Evolutionary conservation across 1,140 invertebrate genomes (phyloP).

Genomic region (Drosophila santomea): DNA sequence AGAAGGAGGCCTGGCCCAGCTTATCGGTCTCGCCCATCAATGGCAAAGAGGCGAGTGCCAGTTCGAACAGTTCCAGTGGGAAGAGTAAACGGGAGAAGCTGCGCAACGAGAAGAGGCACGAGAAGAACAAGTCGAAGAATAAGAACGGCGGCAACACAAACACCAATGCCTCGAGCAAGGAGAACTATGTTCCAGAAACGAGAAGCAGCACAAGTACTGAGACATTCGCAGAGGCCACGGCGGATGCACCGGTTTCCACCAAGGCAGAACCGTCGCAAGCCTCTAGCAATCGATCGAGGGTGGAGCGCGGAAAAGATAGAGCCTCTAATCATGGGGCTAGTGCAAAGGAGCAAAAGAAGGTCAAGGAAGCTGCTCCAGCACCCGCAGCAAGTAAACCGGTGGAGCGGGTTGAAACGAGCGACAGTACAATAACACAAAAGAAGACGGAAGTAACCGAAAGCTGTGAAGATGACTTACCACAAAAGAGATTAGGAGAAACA

Average conservation of each 20-base stretch:
- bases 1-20: constrained; percentile 90
- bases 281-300: constrained; percentile 33
- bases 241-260: constrained; percentile 30
- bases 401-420: constrained; percentile 45
- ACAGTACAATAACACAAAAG: constrained; percentile 20
- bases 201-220: constrained; percentile 33
- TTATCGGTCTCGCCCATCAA: constrained; percentile 85
- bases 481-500: constrained; percentile 34
- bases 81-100: constrained; percentile 73
- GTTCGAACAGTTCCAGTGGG: constrained; percentile 31
- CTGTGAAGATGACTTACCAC: constrained; percentile 37
- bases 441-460: constrained; percentile 17
- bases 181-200: constrained; percentile 66
- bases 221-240: constrained; percentile 32
- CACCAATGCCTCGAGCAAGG: constrained; percentile 83
- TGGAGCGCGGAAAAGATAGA: constrained; percentile 53
- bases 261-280: constrained; percentile 42
- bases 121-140: constrained; percentile 73
- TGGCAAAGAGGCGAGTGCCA: constrained; percentile 52
- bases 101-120: constrained; percentile 72
- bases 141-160: constrained; percentile 59
- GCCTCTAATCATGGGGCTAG: constrained; percentile 5
- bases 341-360: constrained; percentile 45
- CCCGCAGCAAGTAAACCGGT: constrained; percentile 9
- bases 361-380: constrained; percentile 32